These are phyloP conservation scores for Trichechus manatus DNA, from an alignment of 2,113 vertebrate genomes.

Conservation along the genomic window DNA sequence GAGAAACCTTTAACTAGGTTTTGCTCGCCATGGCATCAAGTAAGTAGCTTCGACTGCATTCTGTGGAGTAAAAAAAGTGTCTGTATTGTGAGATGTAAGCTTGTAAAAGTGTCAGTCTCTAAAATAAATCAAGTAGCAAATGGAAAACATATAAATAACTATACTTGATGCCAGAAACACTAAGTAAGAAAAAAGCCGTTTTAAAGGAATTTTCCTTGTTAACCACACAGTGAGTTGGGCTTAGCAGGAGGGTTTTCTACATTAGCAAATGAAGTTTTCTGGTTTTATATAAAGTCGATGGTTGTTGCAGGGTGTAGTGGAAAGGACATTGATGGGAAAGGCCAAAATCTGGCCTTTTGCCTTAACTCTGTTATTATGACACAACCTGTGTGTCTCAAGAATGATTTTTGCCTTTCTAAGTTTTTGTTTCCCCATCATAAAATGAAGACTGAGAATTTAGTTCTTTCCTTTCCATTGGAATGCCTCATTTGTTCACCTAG, in stretches of 20 bases:
- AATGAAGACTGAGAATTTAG: neutral
- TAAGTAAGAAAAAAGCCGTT: constrained; percentile 55
- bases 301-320: neutral
- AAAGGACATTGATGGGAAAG: neutral
- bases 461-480: neutral
- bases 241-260: constrained; percentile 46
- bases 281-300: neutral
- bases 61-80: constrained; percentile 72
- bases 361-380: neutral
- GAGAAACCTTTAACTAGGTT: constrained; percentile 79
- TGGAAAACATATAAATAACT: constrained; percentile 81
- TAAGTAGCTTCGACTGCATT: constrained; percentile 62
- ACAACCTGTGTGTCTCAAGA: neutral
- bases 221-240: constrained; percentile 62
- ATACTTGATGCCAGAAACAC: constrained; percentile 71
- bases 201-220: constrained; percentile 76
- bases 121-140: constrained; percentile 83
- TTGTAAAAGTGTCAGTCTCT: constrained; percentile 82
- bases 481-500: neutral
- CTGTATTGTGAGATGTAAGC: constrained; percentile 80
- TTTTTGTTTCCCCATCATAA: constrained; percentile 13
- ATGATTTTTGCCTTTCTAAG: neutral
- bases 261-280: neutral
- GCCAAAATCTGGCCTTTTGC: neutral
- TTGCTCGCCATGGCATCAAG: constrained; percentile 76